A percentile compares a stretch with the other conserved stretches of the same genome.
phyloP scores from a whole-genome alignment of 2,797 vertebrate genomes.

The Notolepis coatsorum region DNA sequence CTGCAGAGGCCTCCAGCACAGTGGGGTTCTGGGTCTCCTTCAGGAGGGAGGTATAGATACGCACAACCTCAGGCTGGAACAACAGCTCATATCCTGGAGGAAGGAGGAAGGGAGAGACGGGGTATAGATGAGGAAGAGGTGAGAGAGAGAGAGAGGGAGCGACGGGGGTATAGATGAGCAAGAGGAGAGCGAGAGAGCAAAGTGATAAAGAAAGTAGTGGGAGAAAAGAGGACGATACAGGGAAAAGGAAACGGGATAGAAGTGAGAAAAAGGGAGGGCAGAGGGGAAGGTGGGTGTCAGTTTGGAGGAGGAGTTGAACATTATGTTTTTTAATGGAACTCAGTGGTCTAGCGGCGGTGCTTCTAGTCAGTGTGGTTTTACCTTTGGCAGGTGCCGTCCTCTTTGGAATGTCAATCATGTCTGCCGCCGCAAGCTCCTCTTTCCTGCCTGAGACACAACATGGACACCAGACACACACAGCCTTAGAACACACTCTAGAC shows the following conservation, averaged over 20 bases:
- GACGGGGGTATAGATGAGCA: not conserved
- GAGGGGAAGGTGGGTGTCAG: not conserved
- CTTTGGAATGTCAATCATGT: constrained; percentile 93
- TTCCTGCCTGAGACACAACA: constrained; percentile 84
- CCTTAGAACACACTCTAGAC: constrained; percentile 7
- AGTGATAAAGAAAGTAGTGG: not conserved
- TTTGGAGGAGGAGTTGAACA: not conserved
- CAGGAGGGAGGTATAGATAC: constrained; percentile 92
- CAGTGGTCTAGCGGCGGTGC: not conserved
- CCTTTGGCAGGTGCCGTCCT: constrained; percentile 92
- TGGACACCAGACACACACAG: constrained; percentile 18
- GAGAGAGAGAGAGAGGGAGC: not conserved
- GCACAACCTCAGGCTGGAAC: constrained; percentile 94
- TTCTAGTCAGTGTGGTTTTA: constrained; percentile 56
- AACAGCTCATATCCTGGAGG: constrained; percentile 91
- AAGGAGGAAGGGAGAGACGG: not conserved
- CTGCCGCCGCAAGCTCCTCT: constrained; percentile 84
- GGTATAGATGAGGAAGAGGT: not conserved
- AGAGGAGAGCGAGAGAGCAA: no score
- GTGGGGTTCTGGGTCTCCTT: constrained; percentile 91
- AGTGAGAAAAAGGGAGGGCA: not conserved
- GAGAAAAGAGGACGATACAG: not conserved
- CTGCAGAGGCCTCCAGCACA: constrained; percentile 93
- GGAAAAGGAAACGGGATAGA: not conserved
- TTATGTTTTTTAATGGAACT: not conserved